Evolutionary conservation across 1,140 invertebrate genomes (phyloP), one percentile per base, ranked within the genome.

Genomic region (Drosophila novamexicana): DNA sequence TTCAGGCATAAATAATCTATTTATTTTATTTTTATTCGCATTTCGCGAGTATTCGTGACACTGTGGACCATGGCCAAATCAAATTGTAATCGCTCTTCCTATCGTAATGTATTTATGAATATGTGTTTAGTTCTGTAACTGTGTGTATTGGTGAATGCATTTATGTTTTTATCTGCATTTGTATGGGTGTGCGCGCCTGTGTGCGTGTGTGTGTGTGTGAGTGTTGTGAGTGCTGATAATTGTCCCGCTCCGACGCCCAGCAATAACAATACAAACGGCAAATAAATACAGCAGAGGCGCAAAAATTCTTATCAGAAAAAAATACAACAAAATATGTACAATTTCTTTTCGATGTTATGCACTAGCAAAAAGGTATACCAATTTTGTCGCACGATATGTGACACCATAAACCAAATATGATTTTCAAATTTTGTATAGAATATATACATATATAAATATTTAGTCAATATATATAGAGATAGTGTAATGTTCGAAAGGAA

Each of bases 101-200:
- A 88, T 83, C 83, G 53, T 83, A 86, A 86, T 88, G 64, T 82
- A 79, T 88, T 88, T 88, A 83, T 80, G 79, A 79, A 67, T 76
- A 65, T 79, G 65, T 77, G 49, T 66, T 58, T 63, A 53, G 56
- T 29, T 45, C 7, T 66, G 18, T 54, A 47, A 42, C 57, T 82
- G 50, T 75, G 49, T 63, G 59, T 44, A 12, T 39, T 9, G 6
- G 36, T 44, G n/a, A 61, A 44, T 66, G 45, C 44, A 39, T 32
- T 29, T 34, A 32, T 34, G 32, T 8, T 16, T 12, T n/a, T 34
- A 6, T 49, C 32, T 59, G 37, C 44, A 36, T 57, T 49, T 4
- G 8, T 5, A 6, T 29, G 18, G 45, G 6, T 62, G 14, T 62
- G 44, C 7, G 14, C 12, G 44, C 29, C 54, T 12, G 39, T 37